These are phyloP conservation scores for Rhamphomyia laevipes DNA, from an alignment of 2,888 invertebrate species.

Conservation along the genomic window DNA sequence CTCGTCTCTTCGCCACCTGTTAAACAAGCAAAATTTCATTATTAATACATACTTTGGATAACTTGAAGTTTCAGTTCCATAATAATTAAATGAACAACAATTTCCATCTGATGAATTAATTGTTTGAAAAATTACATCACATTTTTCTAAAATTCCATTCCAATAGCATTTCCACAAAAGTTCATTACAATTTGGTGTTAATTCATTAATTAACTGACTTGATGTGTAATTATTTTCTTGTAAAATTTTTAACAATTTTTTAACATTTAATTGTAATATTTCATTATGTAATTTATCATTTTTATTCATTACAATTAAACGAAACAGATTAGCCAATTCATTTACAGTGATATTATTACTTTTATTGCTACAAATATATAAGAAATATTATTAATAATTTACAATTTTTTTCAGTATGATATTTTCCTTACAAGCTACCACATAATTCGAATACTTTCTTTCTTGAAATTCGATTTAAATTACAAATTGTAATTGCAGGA, in stretches of 20 bases:
- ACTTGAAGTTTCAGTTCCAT: constrained; percentile 28
- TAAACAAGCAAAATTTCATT: too few relatives aligned
- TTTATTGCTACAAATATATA: too few relatives aligned
- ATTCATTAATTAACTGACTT: constrained; percentile 16
- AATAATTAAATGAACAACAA: constrained; percentile 57
- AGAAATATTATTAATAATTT: too few relatives aligned
- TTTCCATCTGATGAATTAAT: constrained; percentile 40
- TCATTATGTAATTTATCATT: too few relatives aligned
- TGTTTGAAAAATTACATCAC: constrained; percentile 41
- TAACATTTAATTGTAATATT: too few relatives aligned
- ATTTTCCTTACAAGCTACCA: constrained; percentile 29
- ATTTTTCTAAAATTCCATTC: constrained; percentile 43
- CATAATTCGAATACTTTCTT: constrained; percentile 25
- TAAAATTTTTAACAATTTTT: too few relatives aligned
- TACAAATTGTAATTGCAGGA: constrained; percentile 45
- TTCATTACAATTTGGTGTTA: constrained; percentile 42
- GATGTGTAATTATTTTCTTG: constrained; percentile 18
- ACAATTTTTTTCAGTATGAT: too few relatives aligned
- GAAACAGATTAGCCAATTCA: too few relatives aligned
- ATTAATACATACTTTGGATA: constrained; percentile 22
- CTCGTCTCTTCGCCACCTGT: too few relatives aligned
- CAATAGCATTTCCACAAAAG: constrained; percentile 46
- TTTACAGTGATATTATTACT: too few relatives aligned
- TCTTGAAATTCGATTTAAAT: constrained; percentile 40
- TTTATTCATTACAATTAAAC: too few relatives aligned